These are phyloP conservation scores for Metallyticus violacea DNA, from an alignment of 2,888 invertebrate species.

Conservation along the genomic window DNA sequence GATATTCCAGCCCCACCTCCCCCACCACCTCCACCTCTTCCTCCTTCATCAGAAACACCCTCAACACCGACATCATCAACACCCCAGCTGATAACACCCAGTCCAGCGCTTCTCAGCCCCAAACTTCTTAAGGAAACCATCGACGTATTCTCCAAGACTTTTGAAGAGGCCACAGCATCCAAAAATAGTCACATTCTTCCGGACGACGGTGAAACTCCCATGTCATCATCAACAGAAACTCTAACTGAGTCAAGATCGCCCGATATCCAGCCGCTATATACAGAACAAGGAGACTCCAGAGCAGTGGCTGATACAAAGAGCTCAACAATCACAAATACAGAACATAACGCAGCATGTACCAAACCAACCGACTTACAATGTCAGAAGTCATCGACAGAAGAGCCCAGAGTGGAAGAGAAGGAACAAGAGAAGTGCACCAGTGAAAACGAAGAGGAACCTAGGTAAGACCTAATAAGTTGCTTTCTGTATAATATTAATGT, in stretches of 20 bases:
- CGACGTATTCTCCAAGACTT: neutral
- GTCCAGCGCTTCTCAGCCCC: slow-evolving; percentile 17
- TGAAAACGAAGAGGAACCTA: neutral
- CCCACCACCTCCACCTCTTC: neutral
- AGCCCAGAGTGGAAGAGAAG: neutral
- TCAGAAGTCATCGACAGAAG: neutral
- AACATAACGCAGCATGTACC: neutral
- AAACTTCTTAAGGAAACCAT: slow-evolving; percentile 19
- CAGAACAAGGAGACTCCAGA: neutral
- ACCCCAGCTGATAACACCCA: neutral
- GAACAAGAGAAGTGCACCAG: neutral
- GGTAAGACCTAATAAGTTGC: too few relatives aligned
- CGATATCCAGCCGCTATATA: neutral
- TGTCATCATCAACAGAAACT: neutral
- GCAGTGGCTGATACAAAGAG: neutral
- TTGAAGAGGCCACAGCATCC: neutral
- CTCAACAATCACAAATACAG: neutral
- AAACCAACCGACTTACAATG: neutral
- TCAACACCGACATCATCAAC: neutral
- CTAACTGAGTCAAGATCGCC: neutral
- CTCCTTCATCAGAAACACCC: too few relatives aligned
- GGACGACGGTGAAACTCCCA: neutral
- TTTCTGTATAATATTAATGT: too few relatives aligned
- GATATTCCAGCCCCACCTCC: neutral
- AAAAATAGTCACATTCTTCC: neutral